Base-by-base conservation (phyloP, 2,113 vertebrate species). In the Tenebrosternarchus preto region DNA sequence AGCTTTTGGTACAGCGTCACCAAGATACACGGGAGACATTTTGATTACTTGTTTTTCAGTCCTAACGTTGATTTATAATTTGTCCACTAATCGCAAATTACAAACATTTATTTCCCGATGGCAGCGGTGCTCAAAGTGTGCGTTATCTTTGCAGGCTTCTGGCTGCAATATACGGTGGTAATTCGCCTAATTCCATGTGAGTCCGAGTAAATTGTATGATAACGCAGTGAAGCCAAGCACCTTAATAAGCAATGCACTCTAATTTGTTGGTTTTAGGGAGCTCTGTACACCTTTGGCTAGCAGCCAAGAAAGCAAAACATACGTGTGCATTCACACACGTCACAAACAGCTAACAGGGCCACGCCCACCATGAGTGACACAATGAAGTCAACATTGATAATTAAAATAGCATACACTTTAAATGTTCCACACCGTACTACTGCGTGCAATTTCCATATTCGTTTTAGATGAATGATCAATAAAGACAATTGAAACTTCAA, bases 231-330 rank as follows among this genome's bases (percentile, higher is more conserved):
- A 39, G 43, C 22, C 39, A 79, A 64, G 31, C 50, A 80, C 83
- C 80, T 68, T 29, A 81, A 88, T 80, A 81, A 70, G 66, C 77
- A 85, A 63, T 78, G 86, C 73, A 85, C 78, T 85, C 87, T 89
- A 85, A 90, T 92, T 89, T 91, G 87, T 89, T 91, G 87, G 83
- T 88, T 91, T 90, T 90, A 86, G 82, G 86, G 82, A 85, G 75
- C 88, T 86, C 89, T 87, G 79, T 31, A 70, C 88, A 83, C 11
- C 8, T 59, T 75, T 90, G 89, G 88, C 88, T 80, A 87, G 70
- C 53, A 75, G 89, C 86, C 88, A 86, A 43, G 57, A 39, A 76
- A 77, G 72, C 69, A 73, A 24, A 53, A 46, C 31, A 73, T 50
- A 50, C 43, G 43, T 50, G 11, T 50, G 12, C 43, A 50, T 50